phyloP scores from a whole-genome alignment of 2,888 invertebrate genomes.

The Piscicola geometra region DNA sequence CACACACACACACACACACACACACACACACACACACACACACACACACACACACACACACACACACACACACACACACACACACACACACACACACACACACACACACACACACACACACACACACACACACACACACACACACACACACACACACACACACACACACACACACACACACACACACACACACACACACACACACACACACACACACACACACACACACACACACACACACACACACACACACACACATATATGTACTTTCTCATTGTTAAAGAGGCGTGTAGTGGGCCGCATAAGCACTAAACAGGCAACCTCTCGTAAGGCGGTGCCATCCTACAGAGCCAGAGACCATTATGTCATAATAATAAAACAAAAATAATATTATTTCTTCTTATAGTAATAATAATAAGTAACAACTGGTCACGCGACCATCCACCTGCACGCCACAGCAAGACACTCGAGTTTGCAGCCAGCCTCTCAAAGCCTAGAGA shows the following conservation, averaged over 20 bases:
- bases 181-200: slow-evolving; percentile 11
- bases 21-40: not conserved
- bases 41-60: not conserved
- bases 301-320: too few relatives aligned
- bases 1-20: not conserved
- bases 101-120: slow-evolving; percentile 8
- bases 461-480: too few relatives aligned
- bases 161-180: not conserved
- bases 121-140: not conserved
- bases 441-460: too few relatives aligned
- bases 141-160: not conserved
- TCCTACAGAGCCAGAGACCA: too few relatives aligned
- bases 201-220: slow-evolving; percentile 3
- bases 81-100: not conserved
- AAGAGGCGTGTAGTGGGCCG: too few relatives aligned
- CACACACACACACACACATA: not conserved
- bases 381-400: too few relatives aligned
- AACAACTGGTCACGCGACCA: too few relatives aligned
- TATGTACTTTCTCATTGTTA: too few relatives aligned
- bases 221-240: not conserved
- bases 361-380: too few relatives aligned
- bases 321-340: too few relatives aligned
- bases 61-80: not conserved
- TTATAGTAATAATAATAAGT: too few relatives aligned
- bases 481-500: too few relatives aligned